These are phyloP conservation scores for Drosophila quasianomalipes DNA, from an alignment of 2,888 invertebrate genomes.

Conservation along the genomic window DNA sequence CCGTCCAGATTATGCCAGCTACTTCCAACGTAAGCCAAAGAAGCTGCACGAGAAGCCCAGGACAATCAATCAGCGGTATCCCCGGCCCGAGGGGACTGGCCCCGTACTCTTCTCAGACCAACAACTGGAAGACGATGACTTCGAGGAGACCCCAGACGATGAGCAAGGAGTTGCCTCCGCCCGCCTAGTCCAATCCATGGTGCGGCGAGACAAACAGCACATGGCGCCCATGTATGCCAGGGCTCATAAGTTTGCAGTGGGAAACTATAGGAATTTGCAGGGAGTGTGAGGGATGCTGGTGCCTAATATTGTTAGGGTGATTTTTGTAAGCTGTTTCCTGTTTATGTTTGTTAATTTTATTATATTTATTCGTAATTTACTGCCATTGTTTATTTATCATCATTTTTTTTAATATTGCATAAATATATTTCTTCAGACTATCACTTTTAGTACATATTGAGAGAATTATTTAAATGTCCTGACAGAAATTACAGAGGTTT, in stretches of 20 bases:
- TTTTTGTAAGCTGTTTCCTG: conserved; percentile 44
- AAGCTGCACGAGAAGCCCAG: conserved; percentile 50
- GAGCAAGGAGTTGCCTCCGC: conserved; percentile 83
- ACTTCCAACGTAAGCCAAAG: conserved; percentile 82
- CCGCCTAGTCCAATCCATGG: conserved; percentile 83
- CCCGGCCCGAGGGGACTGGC: conserved; percentile 46
- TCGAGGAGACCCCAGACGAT: conserved; percentile 55
- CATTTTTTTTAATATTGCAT: conserved; percentile 38
- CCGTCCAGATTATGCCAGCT: conserved; percentile 81
- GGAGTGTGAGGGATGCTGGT: conserved; percentile 38
- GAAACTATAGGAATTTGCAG: conserved; percentile 47
- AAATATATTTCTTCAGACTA: conserved; percentile 38
- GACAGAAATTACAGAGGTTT: not conserved
- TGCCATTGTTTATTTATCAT: conserved; percentile 42
- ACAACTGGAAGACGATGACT: conserved; percentile 60
- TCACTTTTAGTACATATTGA: not conserved
- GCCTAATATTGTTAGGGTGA: conserved; percentile 10
- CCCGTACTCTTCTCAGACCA: conserved; percentile 68
- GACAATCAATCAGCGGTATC: conserved; percentile 21
- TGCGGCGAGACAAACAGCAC: conserved; percentile 82
- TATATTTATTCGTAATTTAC: conserved; percentile 72
- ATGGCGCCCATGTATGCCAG: conserved; percentile 83
- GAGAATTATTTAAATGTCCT: not conserved
- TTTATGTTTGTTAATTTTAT: conserved; percentile 49
- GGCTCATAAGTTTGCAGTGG: conserved; percentile 52